These are phyloP conservation scores for Percopsis omiscomaycus DNA, from an alignment of 2,797 vertebrate species.

Conservation along the genomic window DNA sequence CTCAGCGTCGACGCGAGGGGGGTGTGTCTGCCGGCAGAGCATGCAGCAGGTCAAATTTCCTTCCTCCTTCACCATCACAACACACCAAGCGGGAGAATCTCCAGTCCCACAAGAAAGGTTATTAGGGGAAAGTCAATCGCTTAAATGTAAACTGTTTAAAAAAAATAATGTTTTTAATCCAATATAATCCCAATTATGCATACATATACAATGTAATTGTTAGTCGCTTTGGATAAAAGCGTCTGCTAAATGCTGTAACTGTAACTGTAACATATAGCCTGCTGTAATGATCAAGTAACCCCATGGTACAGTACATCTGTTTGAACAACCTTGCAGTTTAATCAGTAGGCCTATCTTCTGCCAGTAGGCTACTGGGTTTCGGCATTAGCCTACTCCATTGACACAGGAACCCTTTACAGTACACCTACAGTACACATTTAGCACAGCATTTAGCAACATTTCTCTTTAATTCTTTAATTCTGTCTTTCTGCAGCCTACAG, in stretches of 20 bases:
- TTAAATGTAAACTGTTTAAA: no score
- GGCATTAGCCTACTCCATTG: no score
- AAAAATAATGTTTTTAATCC: no score
- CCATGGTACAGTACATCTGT: not conserved
- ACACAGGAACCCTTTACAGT: no score
- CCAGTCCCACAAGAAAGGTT: not conserved
- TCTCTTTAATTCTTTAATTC: no score
- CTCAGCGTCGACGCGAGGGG: conserved; percentile 4
- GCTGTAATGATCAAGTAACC: not conserved
- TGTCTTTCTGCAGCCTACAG: not conserved
- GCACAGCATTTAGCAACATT: not conserved
- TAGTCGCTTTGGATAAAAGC: no score
- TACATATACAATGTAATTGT: no score
- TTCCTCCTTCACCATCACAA: conserved; percentile 61
- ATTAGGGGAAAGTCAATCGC: not conserved
- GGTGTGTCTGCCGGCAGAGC: conserved; percentile 41
- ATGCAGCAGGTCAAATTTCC: conserved; percentile 52
- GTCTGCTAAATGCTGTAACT: no score
- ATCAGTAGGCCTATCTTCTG: no score
- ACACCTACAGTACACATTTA: not conserved
- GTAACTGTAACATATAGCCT: no score
- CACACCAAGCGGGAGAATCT: not conserved
- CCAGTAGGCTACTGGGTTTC: no score
- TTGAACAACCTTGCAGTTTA: not conserved
- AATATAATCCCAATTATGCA: no score